Evolutionary conservation across 2,113 vertebrate genomes (phyloP), one percentile per base, ranked within the genome.

Genomic region (Choloepus hoffmanni): DNA sequence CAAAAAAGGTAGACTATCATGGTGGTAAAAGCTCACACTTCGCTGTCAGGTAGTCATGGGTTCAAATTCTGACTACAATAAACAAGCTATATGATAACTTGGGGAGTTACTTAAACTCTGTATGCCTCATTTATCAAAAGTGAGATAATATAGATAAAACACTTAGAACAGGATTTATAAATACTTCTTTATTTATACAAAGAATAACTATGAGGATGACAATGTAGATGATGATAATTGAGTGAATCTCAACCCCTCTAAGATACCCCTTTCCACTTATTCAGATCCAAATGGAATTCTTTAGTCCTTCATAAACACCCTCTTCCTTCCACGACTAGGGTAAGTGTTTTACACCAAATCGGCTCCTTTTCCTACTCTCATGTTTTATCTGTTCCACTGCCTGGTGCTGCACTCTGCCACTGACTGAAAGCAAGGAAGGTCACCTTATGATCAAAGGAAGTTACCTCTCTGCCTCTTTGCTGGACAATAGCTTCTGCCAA

Each of bases 41-140:
- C 7, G 9, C 16, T 21, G 10, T 58, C 63, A 28, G 3, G 26
- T 68, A 9, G 21, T 26, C 33, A 30, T 13, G 33, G 53, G 28
- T 89, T 89, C 86, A 86, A n/a, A 79, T 21, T 92, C 78, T 26
- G 81, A 21, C 19, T 68, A 8, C 65, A 82, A 45, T 40, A 93
- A 60, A 30, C 26, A 48, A 78, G 43, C 16, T 50, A 18, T 15
- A 36, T 36, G n/a, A 36, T n/a, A 62, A 94, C 28, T 87, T 43
- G 50, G 11, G 26, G 72, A 45, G 24, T 74, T 74, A 58, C 13
- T 36, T 78, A 60, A 90, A 72, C 2, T 23, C 4, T 33, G 4
- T 40, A 43, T 73, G 36, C 19, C 10, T 77, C 15, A 55, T 45
- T 63, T 86, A 53, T 43, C 72, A 50, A 40, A 72, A 73, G 36